phyloP scores from a whole-genome alignment of 2,888 invertebrate species.

The Melanotus villosus region DNA sequence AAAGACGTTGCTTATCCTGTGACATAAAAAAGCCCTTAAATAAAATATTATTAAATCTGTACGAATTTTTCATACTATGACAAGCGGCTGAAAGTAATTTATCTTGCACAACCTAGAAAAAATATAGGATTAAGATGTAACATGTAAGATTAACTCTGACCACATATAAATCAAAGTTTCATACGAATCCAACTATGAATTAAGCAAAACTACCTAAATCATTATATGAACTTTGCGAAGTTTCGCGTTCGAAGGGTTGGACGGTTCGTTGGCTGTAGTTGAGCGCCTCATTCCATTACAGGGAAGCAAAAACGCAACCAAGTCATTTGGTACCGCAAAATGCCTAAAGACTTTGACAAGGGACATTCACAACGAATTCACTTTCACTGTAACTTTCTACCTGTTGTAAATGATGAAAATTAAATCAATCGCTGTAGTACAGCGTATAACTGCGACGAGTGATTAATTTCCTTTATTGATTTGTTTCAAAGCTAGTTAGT shows the following conservation, averaged over 20 bases:
- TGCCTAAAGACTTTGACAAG: conserved; percentile 35
- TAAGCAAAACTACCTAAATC: neutral
- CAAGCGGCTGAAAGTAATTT: too few relatives aligned
- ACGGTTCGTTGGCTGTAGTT: conserved; percentile 25
- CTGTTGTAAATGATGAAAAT: conserved; percentile 12
- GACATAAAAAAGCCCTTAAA: too few relatives aligned
- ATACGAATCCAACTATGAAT: neutral
- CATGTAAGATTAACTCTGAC: too few relatives aligned
- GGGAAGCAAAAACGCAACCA: conserved; percentile 30
- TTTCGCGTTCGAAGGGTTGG: conserved; percentile 18
- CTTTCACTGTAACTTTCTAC: conserved; percentile 7
- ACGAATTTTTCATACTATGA: too few relatives aligned
- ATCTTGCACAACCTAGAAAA: too few relatives aligned
- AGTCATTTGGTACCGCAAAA: conserved; percentile 36
- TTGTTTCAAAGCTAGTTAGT: too few relatives aligned
- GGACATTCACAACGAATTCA: conserved; percentile 26
- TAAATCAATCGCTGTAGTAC: neutral
- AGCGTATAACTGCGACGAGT: too few relatives aligned
- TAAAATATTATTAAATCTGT: too few relatives aligned
- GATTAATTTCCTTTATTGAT: too few relatives aligned
- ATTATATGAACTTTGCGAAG: conserved; percentile 11
- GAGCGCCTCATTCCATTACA: conserved; percentile 29
- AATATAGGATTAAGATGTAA: too few relatives aligned
- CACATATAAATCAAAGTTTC: too few relatives aligned
- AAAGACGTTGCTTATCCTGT: too few relatives aligned